phyloP scores from a whole-genome alignment of 2,113 vertebrate genomes.

The Scophthalmus maximus region DNA sequence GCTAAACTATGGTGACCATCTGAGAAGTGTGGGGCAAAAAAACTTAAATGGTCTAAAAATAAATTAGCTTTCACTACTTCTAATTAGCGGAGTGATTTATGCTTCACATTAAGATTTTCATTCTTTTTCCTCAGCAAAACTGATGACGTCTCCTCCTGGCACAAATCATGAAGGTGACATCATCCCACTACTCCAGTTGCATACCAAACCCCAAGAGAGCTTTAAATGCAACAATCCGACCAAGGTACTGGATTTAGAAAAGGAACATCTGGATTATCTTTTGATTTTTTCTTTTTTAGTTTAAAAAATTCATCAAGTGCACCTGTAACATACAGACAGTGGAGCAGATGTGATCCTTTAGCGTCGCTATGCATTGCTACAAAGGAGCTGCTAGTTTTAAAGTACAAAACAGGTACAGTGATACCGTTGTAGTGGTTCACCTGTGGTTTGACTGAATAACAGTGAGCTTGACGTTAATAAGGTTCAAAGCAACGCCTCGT shows the following conservation, averaged over 20 bases:
- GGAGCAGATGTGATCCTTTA: neutral
- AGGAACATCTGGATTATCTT: conserved; percentile 55
- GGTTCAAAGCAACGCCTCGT: conserved; percentile 15
- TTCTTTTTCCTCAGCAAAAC: conserved; percentile 1
- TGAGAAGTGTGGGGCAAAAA: conserved; percentile 12
- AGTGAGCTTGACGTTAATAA: neutral
- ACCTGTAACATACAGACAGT: neutral
- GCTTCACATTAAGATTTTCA: neutral
- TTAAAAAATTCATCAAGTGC: conserved; percentile 1
- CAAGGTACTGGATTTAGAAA: conserved; percentile 8
- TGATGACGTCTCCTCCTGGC: conserved; percentile 38
- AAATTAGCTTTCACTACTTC: conserved; percentile 11
- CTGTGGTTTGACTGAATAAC: no score
- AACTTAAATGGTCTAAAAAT: conserved; percentile 18
- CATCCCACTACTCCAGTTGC: conserved; percentile 26
- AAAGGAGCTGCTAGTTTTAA: neutral
- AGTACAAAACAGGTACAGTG: neutral
- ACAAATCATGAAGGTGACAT: conserved; percentile 45
- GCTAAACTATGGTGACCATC: conserved; percentile 18
- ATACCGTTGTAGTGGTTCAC: neutral
- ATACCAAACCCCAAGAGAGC: conserved; percentile 29
- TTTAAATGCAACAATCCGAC: conserved; percentile 17
- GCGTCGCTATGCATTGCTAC: neutral
- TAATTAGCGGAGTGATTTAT: conserved; percentile 22
- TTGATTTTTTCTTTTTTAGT: neutral